Base-by-base conservation (phyloP, 2,888 invertebrate species). In the Sturmia bella region DNA sequence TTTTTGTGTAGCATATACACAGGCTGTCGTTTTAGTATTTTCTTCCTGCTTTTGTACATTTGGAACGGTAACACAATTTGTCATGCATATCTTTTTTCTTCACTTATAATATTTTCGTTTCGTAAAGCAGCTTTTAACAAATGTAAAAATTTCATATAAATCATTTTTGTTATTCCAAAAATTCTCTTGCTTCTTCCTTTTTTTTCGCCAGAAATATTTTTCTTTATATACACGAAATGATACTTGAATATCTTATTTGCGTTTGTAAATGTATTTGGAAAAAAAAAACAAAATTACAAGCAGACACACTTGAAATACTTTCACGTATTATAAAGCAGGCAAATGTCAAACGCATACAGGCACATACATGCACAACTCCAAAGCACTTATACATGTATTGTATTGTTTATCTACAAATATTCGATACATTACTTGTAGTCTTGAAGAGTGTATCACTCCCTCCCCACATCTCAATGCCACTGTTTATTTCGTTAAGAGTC, bases 271-370 rank as follows among this genome's bases (percentile, higher is more conserved):
- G 57, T 57, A 32, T 24, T 15, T 21, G 15, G 1, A 19, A 32
- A 5, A 13, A 12, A 15, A 45, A 13, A n/a, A 15, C 66, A 37
- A 39, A 77, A 32, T 27, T 63, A 70, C 54, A 57, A 68, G 61
- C 76, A 83, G 80, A 80, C 77, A 83, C 84, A 86, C 88, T 88
- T 85, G 85, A 88, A 88, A 89, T 89, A 87, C 86, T 89, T 89
- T 85, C 89, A 88, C 89, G 88, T 89, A 87, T 87, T 86, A 85
- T 85, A 83, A 85, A 87, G 72, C 82, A 75, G 72, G 73, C 89
- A 87, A 89, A 88, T 89, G 88, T 87, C 88, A 87, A 87, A 86
- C 61, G 75, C 82, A 80, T 48, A 59, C 59, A 59, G 11, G 27
- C 6, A 27, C 27, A 32, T 32, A 32, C 7, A 32, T 32, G 9